These are phyloP conservation scores for Cyprinodon tularosa DNA, from an alignment of 2,113 vertebrate species.

Conservation along the genomic window DNA sequence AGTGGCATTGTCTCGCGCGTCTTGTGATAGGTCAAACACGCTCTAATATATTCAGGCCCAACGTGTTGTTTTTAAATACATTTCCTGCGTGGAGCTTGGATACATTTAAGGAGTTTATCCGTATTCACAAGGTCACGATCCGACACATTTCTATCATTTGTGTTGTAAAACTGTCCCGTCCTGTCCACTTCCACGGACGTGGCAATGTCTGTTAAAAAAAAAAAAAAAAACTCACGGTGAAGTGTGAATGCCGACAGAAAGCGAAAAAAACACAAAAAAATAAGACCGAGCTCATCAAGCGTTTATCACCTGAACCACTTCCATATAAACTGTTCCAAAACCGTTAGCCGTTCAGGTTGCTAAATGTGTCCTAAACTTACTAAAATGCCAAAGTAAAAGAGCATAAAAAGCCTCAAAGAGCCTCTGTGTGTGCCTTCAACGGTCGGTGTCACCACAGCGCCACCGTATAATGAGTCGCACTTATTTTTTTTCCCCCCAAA, in stretches of 20 bases:
- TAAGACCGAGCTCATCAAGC: conserved; percentile 45
- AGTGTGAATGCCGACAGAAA: conserved; percentile 49
- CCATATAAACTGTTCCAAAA: conserved; percentile 52
- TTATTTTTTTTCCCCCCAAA: conserved; percentile 70
- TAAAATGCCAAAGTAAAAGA: conserved; percentile 32
- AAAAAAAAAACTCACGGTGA: conserved; percentile 31
- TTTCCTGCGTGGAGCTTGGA: conserved; percentile 31
- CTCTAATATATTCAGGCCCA: conserved; percentile 69
- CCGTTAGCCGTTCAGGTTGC: conserved; percentile 56
- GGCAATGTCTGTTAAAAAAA: conserved; percentile 53
- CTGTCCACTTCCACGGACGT: conserved; percentile 68
- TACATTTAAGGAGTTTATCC: conserved; percentile 57
- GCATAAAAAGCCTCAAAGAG: conserved; percentile 35
- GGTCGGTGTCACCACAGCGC: conserved; percentile 75
- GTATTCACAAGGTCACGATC: conserved; percentile 63
- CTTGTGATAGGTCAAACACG: conserved; percentile 76
- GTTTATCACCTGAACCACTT: conserved; percentile 37
- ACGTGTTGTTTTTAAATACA: conserved; percentile 45
- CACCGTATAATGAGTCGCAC: conserved; percentile 75
- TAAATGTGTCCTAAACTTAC: conserved; percentile 52
- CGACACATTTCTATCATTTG: conserved; percentile 20
- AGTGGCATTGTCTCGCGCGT: conserved; percentile 72
- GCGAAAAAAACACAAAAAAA: conserved; percentile 1
- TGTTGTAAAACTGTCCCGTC: conserved; percentile 44
- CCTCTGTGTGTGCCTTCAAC: conserved; percentile 36